These are phyloP conservation scores for Ptilonorhynchus violaceus DNA, from an alignment of 2,113 vertebrate species.

Conservation along the genomic window DNA sequence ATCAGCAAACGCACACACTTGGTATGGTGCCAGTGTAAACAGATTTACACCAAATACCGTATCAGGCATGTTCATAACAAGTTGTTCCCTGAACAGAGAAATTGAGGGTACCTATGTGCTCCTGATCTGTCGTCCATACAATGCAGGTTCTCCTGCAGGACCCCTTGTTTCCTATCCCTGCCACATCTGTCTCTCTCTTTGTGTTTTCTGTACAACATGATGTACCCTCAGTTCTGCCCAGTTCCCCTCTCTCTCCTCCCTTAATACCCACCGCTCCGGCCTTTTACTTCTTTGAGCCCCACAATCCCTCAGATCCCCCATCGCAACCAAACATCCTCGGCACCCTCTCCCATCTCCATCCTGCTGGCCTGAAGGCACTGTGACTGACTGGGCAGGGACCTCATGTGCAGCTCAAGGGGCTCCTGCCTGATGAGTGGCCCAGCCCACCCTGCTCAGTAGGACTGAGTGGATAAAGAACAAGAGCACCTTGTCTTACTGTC, in stretches of 20 bases:
- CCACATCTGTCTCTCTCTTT: background rate
- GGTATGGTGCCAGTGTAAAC: constrained; percentile 48
- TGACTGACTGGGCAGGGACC: background rate
- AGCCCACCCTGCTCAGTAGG: background rate
- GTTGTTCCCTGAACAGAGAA: background rate
- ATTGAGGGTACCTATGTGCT: background rate
- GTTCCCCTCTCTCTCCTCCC: background rate
- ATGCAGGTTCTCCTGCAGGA: background rate
- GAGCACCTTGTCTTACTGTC: background rate
- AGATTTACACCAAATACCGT: background rate
- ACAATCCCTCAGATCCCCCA: background rate
- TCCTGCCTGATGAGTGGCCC: accelerated
- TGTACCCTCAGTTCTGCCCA: background rate
- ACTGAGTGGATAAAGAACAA: background rate
- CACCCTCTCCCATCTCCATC: background rate
- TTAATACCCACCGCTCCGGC: background rate
- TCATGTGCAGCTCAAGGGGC: accelerated
- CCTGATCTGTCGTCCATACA: background rate
- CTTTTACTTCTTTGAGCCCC: background rate
- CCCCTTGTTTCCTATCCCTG: background rate
- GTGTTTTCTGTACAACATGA: background rate
- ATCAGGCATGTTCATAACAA: background rate
- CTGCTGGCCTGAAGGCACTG: background rate
- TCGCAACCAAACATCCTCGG: background rate
- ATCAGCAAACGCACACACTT: constrained; percentile 24